Evolutionary conservation across 1,140 invertebrate genomes (phyloP).

Genomic region (Zaprionus camerounensis): DNA sequence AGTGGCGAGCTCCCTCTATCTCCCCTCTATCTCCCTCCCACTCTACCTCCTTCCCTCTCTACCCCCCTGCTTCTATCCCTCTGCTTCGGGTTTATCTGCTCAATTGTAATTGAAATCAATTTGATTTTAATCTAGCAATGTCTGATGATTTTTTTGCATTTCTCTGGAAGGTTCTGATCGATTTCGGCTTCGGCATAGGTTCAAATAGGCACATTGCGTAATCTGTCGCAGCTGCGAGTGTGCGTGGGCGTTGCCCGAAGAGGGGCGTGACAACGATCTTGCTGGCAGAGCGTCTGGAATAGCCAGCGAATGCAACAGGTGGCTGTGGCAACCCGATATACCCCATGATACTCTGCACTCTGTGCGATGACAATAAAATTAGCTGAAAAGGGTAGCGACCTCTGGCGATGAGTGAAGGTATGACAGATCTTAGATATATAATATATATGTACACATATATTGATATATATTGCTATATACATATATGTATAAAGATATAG

Average conservation of each 20-base stretch:
- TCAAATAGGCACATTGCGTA: neutral
- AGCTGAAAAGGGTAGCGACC: neutral
- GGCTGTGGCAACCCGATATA: neutral
- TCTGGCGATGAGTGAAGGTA: neutral
- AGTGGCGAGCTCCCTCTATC: neutral
- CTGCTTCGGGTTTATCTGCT: neutral
- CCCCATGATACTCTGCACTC: neutral
- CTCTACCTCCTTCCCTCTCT: neutral
- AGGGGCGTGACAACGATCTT: neutral
- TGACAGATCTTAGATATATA: too few species aligned
- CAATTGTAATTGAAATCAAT: constrained; percentile 5
- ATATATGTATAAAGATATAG: too few species aligned
- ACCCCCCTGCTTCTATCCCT: too few species aligned
- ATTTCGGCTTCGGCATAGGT: neutral
- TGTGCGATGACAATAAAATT: neutral
- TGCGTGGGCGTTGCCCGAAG: neutral
- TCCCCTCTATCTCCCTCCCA: neutral
- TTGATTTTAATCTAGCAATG: neutral
- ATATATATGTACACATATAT: too few species aligned
- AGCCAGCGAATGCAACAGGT: neutral
- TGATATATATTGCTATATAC: too few species aligned
- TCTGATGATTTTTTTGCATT: neutral
- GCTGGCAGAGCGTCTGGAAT: neutral
- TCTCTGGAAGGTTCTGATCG: neutral
- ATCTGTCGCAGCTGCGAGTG: constrained; percentile 1